A percentile compares a stretch with the other conserved stretches of the same genome.
phyloP scores from a whole-genome alignment of 2,113 vertebrate species.

The Poeciliopsis retropinna region DNA sequence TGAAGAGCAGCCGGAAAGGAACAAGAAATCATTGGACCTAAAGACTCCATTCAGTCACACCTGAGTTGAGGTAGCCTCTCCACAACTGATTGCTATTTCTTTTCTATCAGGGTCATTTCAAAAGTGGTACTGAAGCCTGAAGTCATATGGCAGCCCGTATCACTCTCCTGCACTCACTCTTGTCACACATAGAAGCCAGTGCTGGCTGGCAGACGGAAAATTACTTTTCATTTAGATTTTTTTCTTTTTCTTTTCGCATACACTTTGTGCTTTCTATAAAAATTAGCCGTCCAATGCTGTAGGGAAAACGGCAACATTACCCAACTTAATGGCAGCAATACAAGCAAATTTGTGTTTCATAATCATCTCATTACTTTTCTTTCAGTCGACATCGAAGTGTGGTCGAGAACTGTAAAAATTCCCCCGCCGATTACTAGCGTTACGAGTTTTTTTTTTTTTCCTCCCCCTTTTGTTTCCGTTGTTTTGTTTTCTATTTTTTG shows the following conservation, averaged over 20 bases:
- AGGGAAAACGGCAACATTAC: slow-evolving; percentile 69
- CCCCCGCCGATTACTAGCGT: not conserved
- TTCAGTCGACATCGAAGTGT: slow-evolving; percentile 52
- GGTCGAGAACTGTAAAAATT: not conserved
- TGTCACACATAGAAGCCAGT: slow-evolving; percentile 35
- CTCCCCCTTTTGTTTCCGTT: not conserved
- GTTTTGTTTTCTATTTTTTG: slow-evolving; percentile 48
- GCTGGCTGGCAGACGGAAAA: slow-evolving; percentile 41
- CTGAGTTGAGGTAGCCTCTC: slow-evolving; percentile 37
- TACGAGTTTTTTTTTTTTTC: slow-evolving; percentile 10
- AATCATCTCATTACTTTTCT: slow-evolving; percentile 68
- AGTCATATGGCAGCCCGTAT: slow-evolving; percentile 48
- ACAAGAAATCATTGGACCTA: slow-evolving; percentile 15
- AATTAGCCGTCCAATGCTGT: slow-evolving; percentile 38
- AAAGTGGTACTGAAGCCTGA: slow-evolving; percentile 49
- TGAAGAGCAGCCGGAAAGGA: not conserved
- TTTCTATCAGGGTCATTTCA: slow-evolving; percentile 46
- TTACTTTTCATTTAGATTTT: slow-evolving; percentile 17
- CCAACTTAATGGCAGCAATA: slow-evolving; percentile 55
- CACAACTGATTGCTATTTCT: slow-evolving; percentile 33
- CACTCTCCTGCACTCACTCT: slow-evolving; percentile 24
- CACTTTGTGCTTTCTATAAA: slow-evolving; percentile 21
- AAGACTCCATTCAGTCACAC: slow-evolving; percentile 39
- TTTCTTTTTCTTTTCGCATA: slow-evolving; percentile 23
- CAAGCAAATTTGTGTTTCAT: slow-evolving; percentile 49